Conservation (phyloP, 2,113 vertebrate species). For the Garra rufa region DNA sequence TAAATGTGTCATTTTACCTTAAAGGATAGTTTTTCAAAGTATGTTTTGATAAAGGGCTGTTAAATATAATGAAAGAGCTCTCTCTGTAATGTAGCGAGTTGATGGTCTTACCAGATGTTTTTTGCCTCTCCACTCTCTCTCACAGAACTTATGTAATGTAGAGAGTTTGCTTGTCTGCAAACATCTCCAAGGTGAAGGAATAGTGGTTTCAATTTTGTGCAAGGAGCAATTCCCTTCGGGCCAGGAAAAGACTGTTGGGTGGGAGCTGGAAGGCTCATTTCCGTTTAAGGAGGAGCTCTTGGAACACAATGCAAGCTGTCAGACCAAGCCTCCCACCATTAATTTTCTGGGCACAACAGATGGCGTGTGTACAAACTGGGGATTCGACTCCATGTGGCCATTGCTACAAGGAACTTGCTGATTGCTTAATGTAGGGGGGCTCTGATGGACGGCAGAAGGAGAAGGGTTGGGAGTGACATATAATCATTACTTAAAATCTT, state of each 20-base stretch:
- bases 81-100: constrained; percentile 45
- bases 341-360: constrained; percentile 61
- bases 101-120: constrained; percentile 70
- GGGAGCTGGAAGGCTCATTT: constrained; percentile 31
- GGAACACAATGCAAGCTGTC: constrained; percentile 43
- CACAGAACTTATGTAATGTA: constrained; percentile 3
- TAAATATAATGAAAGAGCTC: constrained; percentile 56
- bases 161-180: constrained; percentile 1
- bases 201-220: constrained; percentile 16
- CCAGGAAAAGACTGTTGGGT: constrained; percentile 7
- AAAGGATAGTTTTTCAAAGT: constrained; percentile 1
- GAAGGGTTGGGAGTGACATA: constrained; percentile 37
- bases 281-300: constrained; percentile 11
- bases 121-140: constrained; percentile 40
- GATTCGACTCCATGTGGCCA: constrained; percentile 55
- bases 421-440: constrained; percentile 11
- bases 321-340: constrained; percentile 45
- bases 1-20: neutral
- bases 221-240: constrained; percentile 18
- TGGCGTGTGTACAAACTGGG: constrained; percentile 60
- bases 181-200: constrained; percentile 11
- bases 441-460: neutral
- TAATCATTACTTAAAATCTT: constrained; percentile 60
- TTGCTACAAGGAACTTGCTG: constrained; percentile 28
- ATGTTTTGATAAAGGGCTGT: constrained; percentile 46